These are phyloP conservation scores for Dasypogon diadema DNA, from an alignment of 2,888 invertebrate species.

Conservation along the genomic window DNA sequence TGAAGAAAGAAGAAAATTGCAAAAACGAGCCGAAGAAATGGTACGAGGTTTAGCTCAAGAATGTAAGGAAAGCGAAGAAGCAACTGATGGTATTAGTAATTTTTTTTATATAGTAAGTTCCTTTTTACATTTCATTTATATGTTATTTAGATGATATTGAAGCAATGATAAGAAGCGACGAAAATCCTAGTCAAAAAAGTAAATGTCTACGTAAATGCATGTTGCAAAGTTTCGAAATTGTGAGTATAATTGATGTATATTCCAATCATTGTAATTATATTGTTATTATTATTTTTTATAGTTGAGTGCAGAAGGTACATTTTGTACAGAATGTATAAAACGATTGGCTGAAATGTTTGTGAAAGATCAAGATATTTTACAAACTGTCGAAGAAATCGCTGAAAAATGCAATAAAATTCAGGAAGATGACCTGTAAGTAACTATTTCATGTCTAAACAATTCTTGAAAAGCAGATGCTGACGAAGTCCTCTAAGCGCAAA, in stretches of 20 bases:
- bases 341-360: neutral
- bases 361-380: neutral
- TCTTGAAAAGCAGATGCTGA: too few relatives aligned
- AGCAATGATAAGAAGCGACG: neutral
- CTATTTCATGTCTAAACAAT: too few relatives aligned
- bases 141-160: neutral
- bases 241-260: too few relatives aligned
- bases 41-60: neutral
- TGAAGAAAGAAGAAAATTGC: too few relatives aligned
- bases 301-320: neutral
- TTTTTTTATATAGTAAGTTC: neutral
- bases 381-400: neutral
- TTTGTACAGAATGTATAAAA: neutral
- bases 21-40: neutral
- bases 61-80: neutral
- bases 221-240: constrained; percentile 6
- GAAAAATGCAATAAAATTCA: neutral
- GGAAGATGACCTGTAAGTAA: neutral
- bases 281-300: neutral
- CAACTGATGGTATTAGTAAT: constrained; percentile 24
- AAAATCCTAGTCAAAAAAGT: neutral
- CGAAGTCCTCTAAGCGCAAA: too few relatives aligned
- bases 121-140: neutral
- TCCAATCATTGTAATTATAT: too few relatives aligned
- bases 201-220: constrained; percentile 12